A percentile compares a stretch with the other conserved stretches of the same genome.
Conservation (phyloP, 2,888 invertebrate genomes). For the Orthosia incerta region DNA sequence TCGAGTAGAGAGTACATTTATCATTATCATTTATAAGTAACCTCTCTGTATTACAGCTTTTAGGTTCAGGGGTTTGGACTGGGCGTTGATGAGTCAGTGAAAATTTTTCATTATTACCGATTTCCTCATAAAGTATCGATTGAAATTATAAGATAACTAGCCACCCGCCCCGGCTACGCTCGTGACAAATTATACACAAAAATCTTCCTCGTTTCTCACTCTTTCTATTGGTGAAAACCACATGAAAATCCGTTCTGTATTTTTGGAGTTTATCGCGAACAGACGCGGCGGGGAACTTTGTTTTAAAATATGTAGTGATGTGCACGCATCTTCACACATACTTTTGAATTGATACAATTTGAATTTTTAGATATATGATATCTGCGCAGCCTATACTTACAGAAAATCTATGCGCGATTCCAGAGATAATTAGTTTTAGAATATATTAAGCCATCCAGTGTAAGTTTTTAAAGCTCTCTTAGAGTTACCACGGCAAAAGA, state of each 20-base stretch:
- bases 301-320: too few relatives aligned
- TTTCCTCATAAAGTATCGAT: not conserved
- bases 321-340: not conserved
- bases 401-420: not conserved
- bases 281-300: too few relatives aligned
- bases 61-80: not conserved
- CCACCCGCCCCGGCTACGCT: too few relatives aligned
- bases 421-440: not conserved
- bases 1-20: not conserved
- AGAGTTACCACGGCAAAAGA: too few relatives aligned
- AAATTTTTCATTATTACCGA: not conserved
- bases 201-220: too few relatives aligned
- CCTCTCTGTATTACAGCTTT: not conserved
- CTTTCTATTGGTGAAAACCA: too few relatives aligned
- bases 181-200: too few relatives aligned
- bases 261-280: too few relatives aligned
- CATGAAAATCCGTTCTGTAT: too few relatives aligned
- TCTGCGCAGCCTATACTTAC: not conserved
- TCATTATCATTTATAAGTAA: not conserved
- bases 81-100: not conserved
- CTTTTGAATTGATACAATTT: not conserved
- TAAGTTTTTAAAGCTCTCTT: too few relatives aligned
- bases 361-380: not conserved
- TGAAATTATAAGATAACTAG: not conserved
- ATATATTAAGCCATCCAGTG: too few relatives aligned